These are phyloP conservation scores for Apodemus sylvaticus DNA, from an alignment of 2,113 vertebrate species.

Conservation along the genomic window DNA sequence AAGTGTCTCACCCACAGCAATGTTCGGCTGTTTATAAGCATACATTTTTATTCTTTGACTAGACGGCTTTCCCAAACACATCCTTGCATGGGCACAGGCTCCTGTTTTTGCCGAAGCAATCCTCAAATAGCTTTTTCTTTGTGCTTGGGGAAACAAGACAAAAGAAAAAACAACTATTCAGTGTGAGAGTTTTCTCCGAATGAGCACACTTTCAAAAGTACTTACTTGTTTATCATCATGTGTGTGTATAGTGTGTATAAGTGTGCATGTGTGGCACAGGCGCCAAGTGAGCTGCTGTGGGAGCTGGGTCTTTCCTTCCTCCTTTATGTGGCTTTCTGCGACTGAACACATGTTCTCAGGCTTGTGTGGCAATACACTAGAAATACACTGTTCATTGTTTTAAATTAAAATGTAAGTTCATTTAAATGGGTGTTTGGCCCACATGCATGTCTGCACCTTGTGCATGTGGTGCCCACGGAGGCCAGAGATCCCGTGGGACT, in stretches of 20 bases:
- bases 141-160: neutral
- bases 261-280: neutral
- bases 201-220: neutral
- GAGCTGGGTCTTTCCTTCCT: no score
- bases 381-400: neutral
- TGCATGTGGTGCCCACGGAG: neutral
- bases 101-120: slow-evolving; percentile 29
- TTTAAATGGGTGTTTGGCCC: neutral
- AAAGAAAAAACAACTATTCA: neutral
- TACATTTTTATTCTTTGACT: neutral
- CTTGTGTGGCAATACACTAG: neutral
- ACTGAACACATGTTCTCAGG: no score
- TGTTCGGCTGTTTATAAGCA: slow-evolving; percentile 11
- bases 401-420: neutral
- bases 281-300: neutral
- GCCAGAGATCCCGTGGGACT: neutral
- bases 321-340: neutral
- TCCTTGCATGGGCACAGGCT: neutral
- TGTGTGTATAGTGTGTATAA: neutral
- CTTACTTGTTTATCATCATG: no score
- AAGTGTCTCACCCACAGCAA: slow-evolving; percentile 58
- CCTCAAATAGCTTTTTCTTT: slow-evolving; percentile 58
- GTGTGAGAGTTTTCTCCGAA: neutral
- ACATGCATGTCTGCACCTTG: neutral
- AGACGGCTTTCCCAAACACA: slow-evolving; percentile 49